Base-by-base conservation (phyloP, 2,888 invertebrate genomes). In the Drosophila seclusa region DNA sequence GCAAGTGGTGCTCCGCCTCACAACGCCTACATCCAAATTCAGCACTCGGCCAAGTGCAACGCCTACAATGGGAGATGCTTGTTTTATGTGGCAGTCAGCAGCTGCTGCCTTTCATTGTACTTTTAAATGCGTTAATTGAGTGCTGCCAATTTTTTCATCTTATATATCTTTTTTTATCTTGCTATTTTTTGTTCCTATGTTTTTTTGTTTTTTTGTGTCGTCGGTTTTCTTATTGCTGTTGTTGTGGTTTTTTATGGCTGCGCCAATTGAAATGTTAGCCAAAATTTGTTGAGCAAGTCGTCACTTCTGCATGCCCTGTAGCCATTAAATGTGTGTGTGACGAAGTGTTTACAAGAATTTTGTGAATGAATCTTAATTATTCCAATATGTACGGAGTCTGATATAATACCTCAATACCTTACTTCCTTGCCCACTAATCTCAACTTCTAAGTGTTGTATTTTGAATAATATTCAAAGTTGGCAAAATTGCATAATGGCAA, bases 101-200 rank as follows among this genome's bases (percentile, higher is more conserved):
- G 76, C 61, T 64, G 75, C 54, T 68, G 76, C 32, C 54, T 68
- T 72, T 63, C 78, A 80, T 80, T 85, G 73, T 80, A 71, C 69
- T 88, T 76, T 88, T 76, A 88, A 90, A 90, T 83, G 83, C 86
- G 88, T 87, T 87, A 87, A 87, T 87, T 87, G 89, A 87, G 90
- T 88, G 86, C 76, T 74, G 74, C 71, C 90, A 87, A 85, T 80
- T 84, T 79, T 80, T 73, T 69, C 66, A 53, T 74, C 72, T 55
- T 45, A 45, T 24, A 24, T 4, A 45, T 45, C 45, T 50, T 34
- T 6, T 5, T 50, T 38, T n/a, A 4, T 36, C 29, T 54, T 49
- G 63, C 65, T 21, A 52, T n/a, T 38, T 36, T n/a, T 65, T 54
- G 27, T 52, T 24, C 18, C 57, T 10, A 32, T 10, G 32, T 7